phyloP scores from a whole-genome alignment of 2,888 invertebrate genomes.

The Clivina fossor region DNA sequence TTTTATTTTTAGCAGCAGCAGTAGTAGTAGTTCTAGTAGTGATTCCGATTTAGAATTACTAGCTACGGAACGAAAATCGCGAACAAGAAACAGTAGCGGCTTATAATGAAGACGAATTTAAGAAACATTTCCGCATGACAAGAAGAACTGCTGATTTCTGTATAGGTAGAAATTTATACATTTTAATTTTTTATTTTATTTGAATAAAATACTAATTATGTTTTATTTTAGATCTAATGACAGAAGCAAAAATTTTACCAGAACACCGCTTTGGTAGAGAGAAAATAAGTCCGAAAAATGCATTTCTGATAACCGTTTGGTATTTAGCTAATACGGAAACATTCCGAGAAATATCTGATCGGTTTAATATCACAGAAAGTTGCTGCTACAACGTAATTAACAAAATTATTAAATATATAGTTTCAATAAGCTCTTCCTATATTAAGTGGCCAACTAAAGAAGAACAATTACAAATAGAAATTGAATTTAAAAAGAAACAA shows the following conservation, averaged over 20 bases:
- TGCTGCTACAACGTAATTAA: too few species aligned
- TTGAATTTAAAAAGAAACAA: constrained; percentile 17
- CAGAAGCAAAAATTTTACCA: constrained; percentile 25
- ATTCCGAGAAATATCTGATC: constrained; percentile 32
- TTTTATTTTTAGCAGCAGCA: too few species aligned
- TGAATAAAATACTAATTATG: too few species aligned
- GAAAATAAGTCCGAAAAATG: constrained; percentile 26
- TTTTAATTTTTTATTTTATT: too few species aligned
- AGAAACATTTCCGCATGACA: constrained; percentile 25
- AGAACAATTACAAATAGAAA: constrained; percentile 1
- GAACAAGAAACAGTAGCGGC: constrained; percentile 12
- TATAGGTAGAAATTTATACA: constrained; percentile 20
- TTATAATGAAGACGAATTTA: constrained; percentile 31
- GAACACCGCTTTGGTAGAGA: constrained; percentile 28
- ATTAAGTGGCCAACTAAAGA: constrained; percentile 7
- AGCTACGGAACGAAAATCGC: too few species aligned
- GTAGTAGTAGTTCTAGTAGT: too few species aligned
- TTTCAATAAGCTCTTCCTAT: neutral
- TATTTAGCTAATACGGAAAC: constrained; percentile 36
- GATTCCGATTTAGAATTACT: too few species aligned
- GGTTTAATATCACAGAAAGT: constrained; percentile 36
- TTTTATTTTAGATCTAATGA: constrained; percentile 31
- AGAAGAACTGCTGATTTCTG: constrained; percentile 19
- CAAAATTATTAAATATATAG: constrained; percentile 9
- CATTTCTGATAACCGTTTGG: constrained; percentile 35